phyloP scores from a whole-genome alignment of 2,797 vertebrate genomes.

The Chiloscyllium punctatum region DNA sequence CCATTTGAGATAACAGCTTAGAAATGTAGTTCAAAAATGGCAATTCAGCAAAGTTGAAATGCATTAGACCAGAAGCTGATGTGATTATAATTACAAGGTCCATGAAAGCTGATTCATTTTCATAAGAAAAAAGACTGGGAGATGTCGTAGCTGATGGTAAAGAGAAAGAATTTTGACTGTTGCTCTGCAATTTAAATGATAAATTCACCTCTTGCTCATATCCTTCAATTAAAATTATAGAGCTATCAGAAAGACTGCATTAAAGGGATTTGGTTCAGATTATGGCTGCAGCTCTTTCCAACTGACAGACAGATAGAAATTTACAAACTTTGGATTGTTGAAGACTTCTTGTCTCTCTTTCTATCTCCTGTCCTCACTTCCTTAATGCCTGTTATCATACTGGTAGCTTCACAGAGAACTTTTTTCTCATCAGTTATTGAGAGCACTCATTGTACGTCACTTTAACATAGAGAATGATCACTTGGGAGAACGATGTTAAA shows the following conservation, averaged over 20 bases:
- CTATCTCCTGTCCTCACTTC: background rate
- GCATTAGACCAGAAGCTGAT: background rate
- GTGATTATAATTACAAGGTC: constrained; percentile 20
- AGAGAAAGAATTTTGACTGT: background rate
- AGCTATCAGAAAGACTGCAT: background rate
- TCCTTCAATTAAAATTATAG: constrained; percentile 23
- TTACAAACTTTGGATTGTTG: background rate
- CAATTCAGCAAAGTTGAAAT: background rate
- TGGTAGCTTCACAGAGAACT: background rate
- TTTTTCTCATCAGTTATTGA: background rate
- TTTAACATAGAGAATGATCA: background rate
- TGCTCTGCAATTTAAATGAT: background rate
- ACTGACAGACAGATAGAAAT: background rate
- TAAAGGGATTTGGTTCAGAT: background rate
- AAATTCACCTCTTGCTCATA: background rate
- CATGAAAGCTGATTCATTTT: constrained; percentile 13
- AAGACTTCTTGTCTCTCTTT: background rate
- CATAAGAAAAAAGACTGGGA: background rate
- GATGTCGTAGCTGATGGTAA: too few relatives aligned
- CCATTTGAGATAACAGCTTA: background rate
- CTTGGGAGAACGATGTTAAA: background rate
- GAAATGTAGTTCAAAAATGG: background rate
- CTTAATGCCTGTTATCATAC: background rate
- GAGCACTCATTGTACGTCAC: background rate
- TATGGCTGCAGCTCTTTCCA: background rate